phyloP scores from a whole-genome alignment of 2,888 invertebrate species.

The Athrips mouffetella region DNA sequence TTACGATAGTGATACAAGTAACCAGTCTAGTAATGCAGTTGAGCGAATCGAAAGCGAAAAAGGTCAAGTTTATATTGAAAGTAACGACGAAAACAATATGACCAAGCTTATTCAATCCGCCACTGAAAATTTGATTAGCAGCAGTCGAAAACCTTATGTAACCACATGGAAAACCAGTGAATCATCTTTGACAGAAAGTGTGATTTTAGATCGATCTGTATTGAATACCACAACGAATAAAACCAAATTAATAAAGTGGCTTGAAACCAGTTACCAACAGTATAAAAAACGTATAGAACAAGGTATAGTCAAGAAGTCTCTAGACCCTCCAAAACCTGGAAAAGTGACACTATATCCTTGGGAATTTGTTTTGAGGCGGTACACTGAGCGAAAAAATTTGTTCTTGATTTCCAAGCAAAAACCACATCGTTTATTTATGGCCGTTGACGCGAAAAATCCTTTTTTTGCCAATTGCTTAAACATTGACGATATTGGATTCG shows the following conservation, averaged over 20 bases:
- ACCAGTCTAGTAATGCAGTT: neutral
- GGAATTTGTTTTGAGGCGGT: constrained; percentile 60
- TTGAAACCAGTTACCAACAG: constrained; percentile 54
- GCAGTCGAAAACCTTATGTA: no score
- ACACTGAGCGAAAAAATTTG: constrained; percentile 53
- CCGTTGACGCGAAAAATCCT: constrained; percentile 41
- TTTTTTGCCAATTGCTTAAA: constrained; percentile 55
- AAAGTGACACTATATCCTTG: constrained; percentile 54
- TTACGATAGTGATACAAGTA: neutral
- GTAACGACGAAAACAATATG: neutral
- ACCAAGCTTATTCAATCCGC: neutral
- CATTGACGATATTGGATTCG: constrained; percentile 53
- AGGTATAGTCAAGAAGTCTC: constrained; percentile 38
- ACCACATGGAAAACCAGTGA: neutral
- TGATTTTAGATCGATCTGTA: neutral
- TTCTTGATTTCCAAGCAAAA: constrained; percentile 50
- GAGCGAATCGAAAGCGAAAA: neutral
- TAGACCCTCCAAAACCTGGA: constrained; percentile 49
- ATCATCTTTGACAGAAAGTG: neutral
- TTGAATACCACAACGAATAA: constrained; percentile 29
- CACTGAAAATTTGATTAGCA: neutral
- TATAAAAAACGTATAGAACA: constrained; percentile 44
- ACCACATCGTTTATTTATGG: constrained; percentile 61
- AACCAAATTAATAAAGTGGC: constrained; percentile 50
- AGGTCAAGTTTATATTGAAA: neutral